These are phyloP conservation scores for Phenganax stokvisi DNA, from an alignment of 92 coral and sea anemone genomes.

Conservation along the genomic window DNA sequence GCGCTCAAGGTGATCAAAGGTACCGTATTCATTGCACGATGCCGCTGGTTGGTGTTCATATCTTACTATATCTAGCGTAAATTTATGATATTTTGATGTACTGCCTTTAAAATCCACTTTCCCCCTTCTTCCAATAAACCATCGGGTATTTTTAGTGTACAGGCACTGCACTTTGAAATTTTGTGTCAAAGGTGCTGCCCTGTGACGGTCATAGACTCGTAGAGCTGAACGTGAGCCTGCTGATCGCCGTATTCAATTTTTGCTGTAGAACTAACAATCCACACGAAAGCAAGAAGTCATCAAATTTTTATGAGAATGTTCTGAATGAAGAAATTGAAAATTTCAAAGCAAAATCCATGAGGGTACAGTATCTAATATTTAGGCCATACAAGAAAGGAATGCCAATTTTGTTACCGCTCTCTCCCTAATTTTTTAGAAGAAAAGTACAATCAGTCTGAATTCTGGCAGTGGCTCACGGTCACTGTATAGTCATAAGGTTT, in stretches of 20 bases:
- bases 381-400: neutral
- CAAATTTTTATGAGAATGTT: constrained; percentile 24
- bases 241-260: neutral
- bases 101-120: no score
- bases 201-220: no score
- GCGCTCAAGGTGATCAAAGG: constrained; percentile 49
- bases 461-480: constrained; percentile 56
- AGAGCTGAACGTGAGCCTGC: neutral
- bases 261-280: neutral
- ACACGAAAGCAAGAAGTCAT: constrained; percentile 1
- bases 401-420: neutral
- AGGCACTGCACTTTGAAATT: no score
- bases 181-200: no score
- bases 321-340: constrained; percentile 11
- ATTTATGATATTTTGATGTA: no score
- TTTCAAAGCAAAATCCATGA: constrained; percentile 28
- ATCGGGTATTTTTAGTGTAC: no score
- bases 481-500: constrained; percentile 52
- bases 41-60: no score
- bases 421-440: constrained; percentile 31
- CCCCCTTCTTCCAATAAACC: no score
- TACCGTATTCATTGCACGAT: neutral
- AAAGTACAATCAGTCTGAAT: constrained; percentile 41
- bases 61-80: no score
- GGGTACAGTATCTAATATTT: neutral